Evolutionary conservation across 2,888 invertebrate species (phyloP).

Genomic region (Stenchaetothrips biformis): DNA sequence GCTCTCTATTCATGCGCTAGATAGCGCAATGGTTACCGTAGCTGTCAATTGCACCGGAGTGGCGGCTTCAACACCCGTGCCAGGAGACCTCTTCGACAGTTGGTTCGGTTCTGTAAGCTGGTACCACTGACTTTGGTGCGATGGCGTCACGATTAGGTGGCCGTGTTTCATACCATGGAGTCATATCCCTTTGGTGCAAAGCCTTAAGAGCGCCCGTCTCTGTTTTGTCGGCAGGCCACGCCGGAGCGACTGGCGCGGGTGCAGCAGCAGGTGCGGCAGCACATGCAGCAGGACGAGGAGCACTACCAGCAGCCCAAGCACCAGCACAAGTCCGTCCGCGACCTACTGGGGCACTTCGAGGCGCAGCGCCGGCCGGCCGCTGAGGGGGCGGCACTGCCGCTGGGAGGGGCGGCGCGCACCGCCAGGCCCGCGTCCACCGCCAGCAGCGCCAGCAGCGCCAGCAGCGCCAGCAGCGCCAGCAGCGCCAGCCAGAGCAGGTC

Average conservation of each 20-base stretch:
- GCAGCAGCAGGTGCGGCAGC: constrained; percentile 6
- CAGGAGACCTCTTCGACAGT: too few species aligned
- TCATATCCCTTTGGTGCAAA: too few species aligned
- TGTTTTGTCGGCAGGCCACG: background rate
- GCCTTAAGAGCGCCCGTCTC: background rate
- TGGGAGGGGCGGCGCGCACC: background rate
- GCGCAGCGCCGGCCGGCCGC: background rate
- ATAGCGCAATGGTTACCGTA: too few species aligned
- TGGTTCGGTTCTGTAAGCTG: too few species aligned
- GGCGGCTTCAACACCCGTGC: too few species aligned
- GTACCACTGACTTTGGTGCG: too few species aligned
- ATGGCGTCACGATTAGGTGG: too few species aligned
- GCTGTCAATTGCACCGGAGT: too few species aligned
- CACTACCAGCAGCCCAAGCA: constrained; percentile 19
- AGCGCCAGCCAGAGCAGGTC: background rate
- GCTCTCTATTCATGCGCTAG: too few species aligned
- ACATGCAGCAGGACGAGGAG: background rate
- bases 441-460: too few species aligned
- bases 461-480: too few species aligned
- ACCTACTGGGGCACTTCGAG: constrained; percentile 8
- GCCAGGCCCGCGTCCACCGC: background rate
- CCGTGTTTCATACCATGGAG: too few species aligned
- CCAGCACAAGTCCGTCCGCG: background rate
- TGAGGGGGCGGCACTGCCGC: background rate
- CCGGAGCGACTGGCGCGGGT: constrained; percentile 11